These are phyloP conservation scores for Nomada goodeniana DNA, from an alignment of 2,888 invertebrate species.

Conservation along the genomic window DNA sequence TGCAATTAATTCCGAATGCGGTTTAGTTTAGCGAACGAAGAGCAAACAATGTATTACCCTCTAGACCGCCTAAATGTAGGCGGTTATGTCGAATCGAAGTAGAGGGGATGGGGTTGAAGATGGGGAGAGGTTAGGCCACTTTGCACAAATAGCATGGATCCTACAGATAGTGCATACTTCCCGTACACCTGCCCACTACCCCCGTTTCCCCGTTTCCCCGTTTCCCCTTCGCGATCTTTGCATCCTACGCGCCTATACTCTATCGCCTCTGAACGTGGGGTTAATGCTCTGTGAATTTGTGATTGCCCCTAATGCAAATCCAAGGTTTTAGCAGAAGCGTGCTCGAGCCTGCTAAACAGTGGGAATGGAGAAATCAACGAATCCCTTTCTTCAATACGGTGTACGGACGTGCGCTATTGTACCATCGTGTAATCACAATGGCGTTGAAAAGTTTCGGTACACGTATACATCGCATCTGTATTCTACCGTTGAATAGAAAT, in stretches of 20 bases:
- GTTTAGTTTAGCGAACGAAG: slow-evolving; percentile 82
- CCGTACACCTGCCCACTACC: slow-evolving; percentile 56
- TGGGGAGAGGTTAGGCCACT: slow-evolving; percentile 75
- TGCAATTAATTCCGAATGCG: slow-evolving; percentile 82
- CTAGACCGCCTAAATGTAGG: slow-evolving; percentile 78
- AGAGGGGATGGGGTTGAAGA: slow-evolving; percentile 46
- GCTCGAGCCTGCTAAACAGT: slow-evolving; percentile 25
- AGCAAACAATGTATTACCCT: slow-evolving; percentile 81
- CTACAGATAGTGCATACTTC: slow-evolving; percentile 78
- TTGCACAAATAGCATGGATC: slow-evolving; percentile 80
- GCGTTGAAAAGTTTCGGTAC: too few species aligned
- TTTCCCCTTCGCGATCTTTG: slow-evolving; percentile 65
- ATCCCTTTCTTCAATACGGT: slow-evolving; percentile 17
- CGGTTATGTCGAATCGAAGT: slow-evolving; percentile 74
- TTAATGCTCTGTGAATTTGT: slow-evolving; percentile 79
- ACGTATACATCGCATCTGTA: too few species aligned
- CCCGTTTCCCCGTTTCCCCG: slow-evolving; percentile 48
- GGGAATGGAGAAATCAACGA: slow-evolving; percentile 39
- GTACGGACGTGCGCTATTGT: not conserved
- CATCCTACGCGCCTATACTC: slow-evolving; percentile 62
- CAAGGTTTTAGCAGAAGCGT: slow-evolving; percentile 50
- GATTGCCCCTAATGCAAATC: slow-evolving; percentile 76
- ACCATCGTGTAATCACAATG: slow-evolving; percentile 1
- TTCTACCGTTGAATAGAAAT: too few species aligned
- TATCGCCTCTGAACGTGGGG: slow-evolving; percentile 64